phyloP scores from a whole-genome alignment of 2,113 vertebrate genomes.

The Proteles cristata region DNA sequence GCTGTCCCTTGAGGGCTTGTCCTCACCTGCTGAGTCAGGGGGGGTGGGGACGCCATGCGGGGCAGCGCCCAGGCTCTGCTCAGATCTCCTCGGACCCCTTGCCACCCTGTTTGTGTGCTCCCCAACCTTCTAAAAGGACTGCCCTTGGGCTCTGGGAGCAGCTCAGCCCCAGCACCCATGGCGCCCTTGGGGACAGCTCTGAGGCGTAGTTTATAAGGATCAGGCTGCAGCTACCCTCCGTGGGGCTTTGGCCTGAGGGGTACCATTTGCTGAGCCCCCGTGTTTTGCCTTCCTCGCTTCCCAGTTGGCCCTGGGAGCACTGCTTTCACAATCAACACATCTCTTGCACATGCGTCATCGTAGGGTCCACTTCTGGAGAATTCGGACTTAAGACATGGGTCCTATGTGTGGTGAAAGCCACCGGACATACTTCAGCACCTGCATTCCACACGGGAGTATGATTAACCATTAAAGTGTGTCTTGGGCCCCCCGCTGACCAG shows the following conservation, averaged over 20 bases:
- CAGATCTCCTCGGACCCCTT: background rate
- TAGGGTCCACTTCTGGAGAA: background rate
- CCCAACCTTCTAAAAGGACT: background rate
- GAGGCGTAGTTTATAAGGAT: no score
- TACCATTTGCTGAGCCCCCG: background rate
- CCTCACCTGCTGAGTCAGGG: background rate
- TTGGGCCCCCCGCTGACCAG: background rate
- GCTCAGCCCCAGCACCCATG: no score
- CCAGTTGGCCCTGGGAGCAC: background rate
- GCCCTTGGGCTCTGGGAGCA: background rate
- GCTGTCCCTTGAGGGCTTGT: no score
- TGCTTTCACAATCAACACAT: background rate
- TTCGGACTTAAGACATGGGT: background rate
- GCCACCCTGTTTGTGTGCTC: background rate
- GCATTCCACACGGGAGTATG: background rate
- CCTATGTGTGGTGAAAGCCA: background rate
- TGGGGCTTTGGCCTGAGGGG: background rate
- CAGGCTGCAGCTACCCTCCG: background rate
- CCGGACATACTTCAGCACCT: background rate
- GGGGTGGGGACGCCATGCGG: rapidly evolving
- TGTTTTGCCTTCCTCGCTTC: background rate
- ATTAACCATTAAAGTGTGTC: no score
- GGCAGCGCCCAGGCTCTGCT: background rate
- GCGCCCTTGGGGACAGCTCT: rapidly evolving
- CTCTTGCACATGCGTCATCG: rapidly evolving